Percentiles rank a stretch among this genome's conserved stretches.
Evolutionary conservation across 1,140 invertebrate species (phyloP).

Genomic region (Brachionus manjavacas): DNA sequence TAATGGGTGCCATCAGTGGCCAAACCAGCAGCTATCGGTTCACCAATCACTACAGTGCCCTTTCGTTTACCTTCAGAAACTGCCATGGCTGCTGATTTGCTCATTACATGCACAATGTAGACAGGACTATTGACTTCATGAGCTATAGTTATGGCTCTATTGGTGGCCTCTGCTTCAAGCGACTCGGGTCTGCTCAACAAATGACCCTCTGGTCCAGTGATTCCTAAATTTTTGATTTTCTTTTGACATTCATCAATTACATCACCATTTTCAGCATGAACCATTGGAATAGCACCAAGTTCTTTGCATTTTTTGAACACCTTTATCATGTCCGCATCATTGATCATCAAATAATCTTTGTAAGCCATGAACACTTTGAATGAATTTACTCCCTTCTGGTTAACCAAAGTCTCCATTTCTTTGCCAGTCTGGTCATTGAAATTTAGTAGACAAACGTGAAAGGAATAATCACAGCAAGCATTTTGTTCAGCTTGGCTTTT

Average conservation of each 20-base stretch:
- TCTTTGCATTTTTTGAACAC: constrained; percentile 74
- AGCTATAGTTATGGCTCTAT: constrained; percentile 85
- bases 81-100: constrained; percentile 74
- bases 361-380: constrained; percentile 97
- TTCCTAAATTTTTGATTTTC: constrained; percentile 74
- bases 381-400: constrained; percentile 74
- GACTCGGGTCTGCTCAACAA: constrained; percentile 87
- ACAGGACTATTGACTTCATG: constrained; percentile 82
- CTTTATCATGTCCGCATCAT: constrained; percentile 79
- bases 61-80: constrained; percentile 66
- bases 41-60: constrained; percentile 75
- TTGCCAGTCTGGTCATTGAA: constrained; percentile 67
- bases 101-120: constrained; percentile 96
- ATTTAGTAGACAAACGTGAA: constrained; percentile 85
- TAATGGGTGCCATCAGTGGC: constrained; percentile 56
- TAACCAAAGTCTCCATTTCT: constrained; percentile 63
- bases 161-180: constrained; percentile 91
- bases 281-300: constrained; percentile 71
- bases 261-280: constrained; percentile 95
- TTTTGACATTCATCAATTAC: constrained; percentile 75
- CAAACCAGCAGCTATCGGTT: constrained; percentile 81
- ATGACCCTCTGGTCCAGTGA: constrained; percentile 92
- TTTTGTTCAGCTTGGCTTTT: constrained; percentile 82
- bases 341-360: constrained; percentile 77
- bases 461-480: constrained; percentile 92